Evolutionary conservation across 1,140 invertebrate species (phyloP).

Genomic region (Diprion similis): DNA sequence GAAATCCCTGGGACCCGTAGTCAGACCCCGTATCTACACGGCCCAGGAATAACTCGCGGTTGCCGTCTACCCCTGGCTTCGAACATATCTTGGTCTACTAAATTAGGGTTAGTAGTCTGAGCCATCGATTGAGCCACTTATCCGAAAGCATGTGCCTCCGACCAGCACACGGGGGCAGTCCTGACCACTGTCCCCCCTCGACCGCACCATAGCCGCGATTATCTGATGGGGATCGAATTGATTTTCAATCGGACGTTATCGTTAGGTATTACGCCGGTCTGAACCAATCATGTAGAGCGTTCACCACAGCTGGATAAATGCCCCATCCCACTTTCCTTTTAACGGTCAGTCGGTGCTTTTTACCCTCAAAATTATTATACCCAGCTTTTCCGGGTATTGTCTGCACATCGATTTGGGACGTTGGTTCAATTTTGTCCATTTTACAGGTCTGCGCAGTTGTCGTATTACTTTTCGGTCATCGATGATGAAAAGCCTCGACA

Average conservation of each 20-base stretch:
- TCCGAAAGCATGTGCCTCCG: not conserved
- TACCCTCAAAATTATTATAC: no score
- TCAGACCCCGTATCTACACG: not conserved
- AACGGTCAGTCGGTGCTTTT: no score
- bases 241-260: not conserved
- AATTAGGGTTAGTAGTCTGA: conserved; percentile 3
- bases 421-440: no score
- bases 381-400: no score
- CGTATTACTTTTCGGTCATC: no score
- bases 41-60: not conserved
- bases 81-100: not conserved
- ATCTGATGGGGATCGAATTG: conserved; percentile 1
- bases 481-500: no score
- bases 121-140: not conserved
- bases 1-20: not conserved
- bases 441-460: no score
- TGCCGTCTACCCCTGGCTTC: not conserved
- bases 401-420: no score
- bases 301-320: not conserved
- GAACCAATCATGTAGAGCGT: not conserved
- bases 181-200: not conserved
- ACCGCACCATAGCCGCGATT: not conserved
- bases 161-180: not conserved
- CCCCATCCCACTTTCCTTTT: no score
- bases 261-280: not conserved